phyloP scores from a whole-genome alignment of 2,888 invertebrate species.

The Pecten maximus region DNA sequence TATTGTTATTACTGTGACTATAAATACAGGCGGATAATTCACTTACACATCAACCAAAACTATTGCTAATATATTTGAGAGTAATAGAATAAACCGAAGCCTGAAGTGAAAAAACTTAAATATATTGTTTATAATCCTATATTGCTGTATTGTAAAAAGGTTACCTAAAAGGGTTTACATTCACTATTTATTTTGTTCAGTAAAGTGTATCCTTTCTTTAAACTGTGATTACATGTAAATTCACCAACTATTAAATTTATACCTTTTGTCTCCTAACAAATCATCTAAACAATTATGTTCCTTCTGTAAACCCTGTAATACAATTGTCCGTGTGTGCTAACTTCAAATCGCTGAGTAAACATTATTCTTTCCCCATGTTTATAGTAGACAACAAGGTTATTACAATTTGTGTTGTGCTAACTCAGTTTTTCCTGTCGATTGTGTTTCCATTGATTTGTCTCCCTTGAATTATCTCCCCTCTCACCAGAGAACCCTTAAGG shows the following conservation, averaged over 20 bases:
- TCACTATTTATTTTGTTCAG: too few relatives aligned
- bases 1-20: too few relatives aligned
- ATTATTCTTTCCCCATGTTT: not conserved
- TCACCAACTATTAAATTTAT: not conserved
- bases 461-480: slow-evolving; percentile 12
- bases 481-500: not conserved
- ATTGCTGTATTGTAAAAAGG: too few relatives aligned
- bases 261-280: not conserved
- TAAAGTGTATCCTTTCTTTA: not conserved
- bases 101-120: too few relatives aligned
- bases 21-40: too few relatives aligned
- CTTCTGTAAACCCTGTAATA: not conserved
- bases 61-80: too few relatives aligned
- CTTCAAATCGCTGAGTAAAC: not conserved
- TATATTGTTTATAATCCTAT: too few relatives aligned
- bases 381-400: not conserved
- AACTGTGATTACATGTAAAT: not conserved
- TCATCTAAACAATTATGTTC: not conserved
- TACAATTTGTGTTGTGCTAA: not conserved
- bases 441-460: not conserved
- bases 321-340: not conserved
- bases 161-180: too few relatives aligned
- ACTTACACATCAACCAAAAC: too few relatives aligned
- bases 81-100: too few relatives aligned
- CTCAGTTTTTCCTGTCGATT: not conserved